Conservation (phyloP, 2,113 vertebrate genomes). For the Tiliqua scincoides region DNA sequence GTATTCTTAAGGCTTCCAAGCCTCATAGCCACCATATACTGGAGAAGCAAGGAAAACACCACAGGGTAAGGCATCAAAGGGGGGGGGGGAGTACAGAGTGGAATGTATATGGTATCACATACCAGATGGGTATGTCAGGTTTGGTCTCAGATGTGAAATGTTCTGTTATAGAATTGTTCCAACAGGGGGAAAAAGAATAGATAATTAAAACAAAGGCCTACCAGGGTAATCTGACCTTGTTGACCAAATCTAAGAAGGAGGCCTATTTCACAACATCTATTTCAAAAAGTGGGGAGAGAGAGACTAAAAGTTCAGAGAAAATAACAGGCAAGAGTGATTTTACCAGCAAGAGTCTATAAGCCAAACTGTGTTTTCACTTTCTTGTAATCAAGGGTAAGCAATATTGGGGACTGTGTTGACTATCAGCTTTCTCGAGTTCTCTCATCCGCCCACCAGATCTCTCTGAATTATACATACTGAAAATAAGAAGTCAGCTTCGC, state of each 20-base stretch:
- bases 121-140: background rate
- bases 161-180: slow-evolving; percentile 37
- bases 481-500: slow-evolving; percentile 68
- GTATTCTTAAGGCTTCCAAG: slow-evolving; percentile 4
- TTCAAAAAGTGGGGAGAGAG: background rate
- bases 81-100: background rate
- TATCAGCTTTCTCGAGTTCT: slow-evolving; percentile 68
- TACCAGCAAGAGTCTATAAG: background rate
- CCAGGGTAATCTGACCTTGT: slow-evolving; percentile 45
- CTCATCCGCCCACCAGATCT: slow-evolving; percentile 67
- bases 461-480: slow-evolving; percentile 72
- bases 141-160: slow-evolving; percentile 21
- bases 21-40: background rate
- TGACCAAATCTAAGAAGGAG: background rate
- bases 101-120: slow-evolving; percentile 17
- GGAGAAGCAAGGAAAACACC: background rate
- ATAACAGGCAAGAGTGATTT: background rate
- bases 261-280: background rate
- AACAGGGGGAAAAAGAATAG: slow-evolving; percentile 13
- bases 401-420: slow-evolving; percentile 54
- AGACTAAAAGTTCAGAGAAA: background rate
- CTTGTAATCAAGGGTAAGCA: slow-evolving; percentile 42
- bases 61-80: slow-evolving; percentile 31
- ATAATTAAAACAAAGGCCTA: slow-evolving; percentile 70
- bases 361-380: slow-evolving; percentile 21